Base-by-base conservation (phyloP, 2,113 vertebrate species). In the Dryoscopus gambensis region DNA sequence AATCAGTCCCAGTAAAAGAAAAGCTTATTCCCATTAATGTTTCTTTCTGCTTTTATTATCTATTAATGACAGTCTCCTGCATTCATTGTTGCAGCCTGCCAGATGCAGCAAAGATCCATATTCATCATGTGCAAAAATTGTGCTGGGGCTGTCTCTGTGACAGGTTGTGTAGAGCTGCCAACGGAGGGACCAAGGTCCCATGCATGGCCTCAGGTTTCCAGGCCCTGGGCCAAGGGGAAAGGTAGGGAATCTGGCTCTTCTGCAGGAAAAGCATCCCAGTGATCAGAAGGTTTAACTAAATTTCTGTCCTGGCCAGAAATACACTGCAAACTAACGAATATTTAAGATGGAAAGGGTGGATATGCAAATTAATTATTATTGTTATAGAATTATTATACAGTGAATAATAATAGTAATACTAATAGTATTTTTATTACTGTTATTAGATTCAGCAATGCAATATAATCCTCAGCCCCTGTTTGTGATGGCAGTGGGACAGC, bases 1-100 rank as follows among this genome's bases (percentile, higher is more conserved):
- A 85, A 89, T 80, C 77, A 80, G 46, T 35, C 74, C 75, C 49
- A 93, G 80, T 55, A 83, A 83, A 97, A 87, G 62, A 78, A 89
- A 92, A 87, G 50, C 93, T 94, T 94, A 93, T 89, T 90, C 84
- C 90, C 80, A 91, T 90, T 90, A 95, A 90, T 86, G 85, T 88
- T 93, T 73, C 87, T 90, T 93, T 95, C 90, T 81, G 79, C 74
- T 94, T 92, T 96, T 96, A 93, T 93, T 95, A 92, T 96, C 89
- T 96, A 93, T 89, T 96, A 95, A 92, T 52, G 87, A 88, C 91
- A 87, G 57, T 64, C 89, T 96, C 83, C 92, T 84, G 84, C 49
- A 37, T 90, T 85, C 87, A 71, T 88, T 84, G 90, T 65, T 96
- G 87, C 85, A 96, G 85, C 49, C 80, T 96, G 84, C 79, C 85